Evolutionary conservation across 2,888 invertebrate genomes (phyloP).

Genomic region (Nemoura dubitans): DNA sequence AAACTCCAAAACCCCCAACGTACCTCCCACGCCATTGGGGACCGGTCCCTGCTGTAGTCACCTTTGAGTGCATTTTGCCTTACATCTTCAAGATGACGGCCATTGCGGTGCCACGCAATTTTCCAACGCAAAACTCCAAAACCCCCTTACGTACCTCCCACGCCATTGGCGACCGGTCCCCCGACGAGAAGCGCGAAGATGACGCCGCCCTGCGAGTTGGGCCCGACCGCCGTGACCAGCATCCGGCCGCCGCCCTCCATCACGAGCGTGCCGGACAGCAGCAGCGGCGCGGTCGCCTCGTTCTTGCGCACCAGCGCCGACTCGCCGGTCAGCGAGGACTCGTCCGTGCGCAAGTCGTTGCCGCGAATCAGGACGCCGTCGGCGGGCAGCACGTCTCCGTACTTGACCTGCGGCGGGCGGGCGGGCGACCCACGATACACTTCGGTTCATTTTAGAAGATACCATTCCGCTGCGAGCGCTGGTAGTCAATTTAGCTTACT

Average conservation of each 20-base stretch:
- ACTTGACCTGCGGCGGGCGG: constrained; percentile 49
- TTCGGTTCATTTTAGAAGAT: no score
- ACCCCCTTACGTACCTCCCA: no score
- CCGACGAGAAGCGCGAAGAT: constrained; percentile 68
- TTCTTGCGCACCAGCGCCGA: constrained; percentile 59
- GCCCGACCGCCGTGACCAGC: constrained; percentile 71
- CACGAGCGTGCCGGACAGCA: constrained; percentile 71
- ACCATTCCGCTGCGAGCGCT: no score
- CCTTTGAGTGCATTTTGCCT: no score
- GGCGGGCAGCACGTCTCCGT: constrained; percentile 52
- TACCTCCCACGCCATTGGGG: no score
- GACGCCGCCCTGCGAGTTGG: constrained; percentile 74
- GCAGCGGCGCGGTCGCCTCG: constrained; percentile 63
- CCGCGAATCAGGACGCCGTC: constrained; percentile 51
- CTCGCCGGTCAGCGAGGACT: constrained; percentile 46
- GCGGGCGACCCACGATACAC: no score
- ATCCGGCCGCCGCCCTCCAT: constrained; percentile 76
- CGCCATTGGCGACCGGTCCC: constrained; percentile 46
- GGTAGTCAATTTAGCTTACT: no score
- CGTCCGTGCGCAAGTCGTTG: constrained; percentile 51
- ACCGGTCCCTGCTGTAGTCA: no score
- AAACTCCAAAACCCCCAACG: no score
- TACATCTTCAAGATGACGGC: no score
- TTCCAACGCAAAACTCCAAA: no score
- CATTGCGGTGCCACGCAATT: no score